Conservation (phyloP, 2,797 vertebrate genomes). For the Anguilla megastoma region DNA sequence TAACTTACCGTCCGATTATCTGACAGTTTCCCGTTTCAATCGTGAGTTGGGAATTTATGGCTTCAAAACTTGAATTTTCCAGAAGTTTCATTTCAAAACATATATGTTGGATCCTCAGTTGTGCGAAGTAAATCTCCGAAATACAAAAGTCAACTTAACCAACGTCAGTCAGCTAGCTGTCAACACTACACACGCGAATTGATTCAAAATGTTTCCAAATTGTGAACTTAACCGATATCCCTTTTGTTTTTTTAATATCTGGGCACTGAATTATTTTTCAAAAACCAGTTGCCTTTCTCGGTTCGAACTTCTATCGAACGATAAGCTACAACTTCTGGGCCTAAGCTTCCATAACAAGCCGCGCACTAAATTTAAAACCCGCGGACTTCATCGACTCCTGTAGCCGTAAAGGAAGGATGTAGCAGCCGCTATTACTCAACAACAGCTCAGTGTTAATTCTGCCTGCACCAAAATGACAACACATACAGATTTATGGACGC, state of each 20-base stretch:
- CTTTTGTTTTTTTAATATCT: background rate
- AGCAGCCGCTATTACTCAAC: slow-evolving; percentile 23
- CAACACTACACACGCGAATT: background rate
- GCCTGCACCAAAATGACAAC: slow-evolving; percentile 7
- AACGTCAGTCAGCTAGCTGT: background rate
- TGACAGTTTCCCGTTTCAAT: slow-evolving; percentile 62
- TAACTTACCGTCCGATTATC: slow-evolving; percentile 61
- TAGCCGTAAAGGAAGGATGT: background rate
- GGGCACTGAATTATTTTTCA: background rate
- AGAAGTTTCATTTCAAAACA: slow-evolving; percentile 55
- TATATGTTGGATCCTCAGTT: slow-evolving; percentile 11
- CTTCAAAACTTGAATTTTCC: slow-evolving; percentile 63
- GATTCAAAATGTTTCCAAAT: background rate
- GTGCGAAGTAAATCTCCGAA: background rate
- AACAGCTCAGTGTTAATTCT: slow-evolving; percentile 18
- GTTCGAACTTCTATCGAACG: background rate
- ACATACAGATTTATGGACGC: slow-evolving; percentile 45
- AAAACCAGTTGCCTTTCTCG: no score
- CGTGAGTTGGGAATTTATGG: slow-evolving; percentile 59
- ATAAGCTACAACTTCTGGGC: slow-evolving; percentile 26
- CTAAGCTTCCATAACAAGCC: slow-evolving; percentile 5
- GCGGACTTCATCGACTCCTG: background rate
- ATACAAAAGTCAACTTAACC: background rate
- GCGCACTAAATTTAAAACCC: slow-evolving; percentile 26
- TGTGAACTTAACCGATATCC: background rate